phyloP scores from a whole-genome alignment of 2,888 invertebrate species.

The Ceriagrion tenellum region DNA sequence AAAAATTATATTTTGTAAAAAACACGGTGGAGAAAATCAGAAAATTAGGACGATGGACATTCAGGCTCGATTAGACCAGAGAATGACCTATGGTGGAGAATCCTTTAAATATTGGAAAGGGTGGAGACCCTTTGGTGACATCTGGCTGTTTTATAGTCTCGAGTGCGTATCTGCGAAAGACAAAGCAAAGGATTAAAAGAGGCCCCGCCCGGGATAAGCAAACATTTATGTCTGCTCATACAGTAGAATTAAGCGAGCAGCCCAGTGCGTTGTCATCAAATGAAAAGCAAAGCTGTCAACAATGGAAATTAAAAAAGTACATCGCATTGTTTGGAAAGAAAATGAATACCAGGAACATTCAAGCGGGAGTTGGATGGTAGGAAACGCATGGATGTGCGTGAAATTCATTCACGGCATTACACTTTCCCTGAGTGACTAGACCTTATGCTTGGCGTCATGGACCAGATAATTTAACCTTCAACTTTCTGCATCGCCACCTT shows the following conservation, averaged over 20 bases:
- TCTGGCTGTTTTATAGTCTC: not conserved
- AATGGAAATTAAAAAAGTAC: too few relatives aligned
- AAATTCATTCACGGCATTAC: not conserved
- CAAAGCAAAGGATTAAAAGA: not conserved
- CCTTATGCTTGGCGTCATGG: not conserved
- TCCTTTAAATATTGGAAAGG: too few relatives aligned
- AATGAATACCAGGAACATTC: not conserved
- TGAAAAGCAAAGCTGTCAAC: not conserved
- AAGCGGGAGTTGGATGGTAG: not conserved
- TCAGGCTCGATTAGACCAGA: too few relatives aligned
- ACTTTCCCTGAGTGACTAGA: not conserved
- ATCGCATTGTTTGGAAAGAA: not conserved
- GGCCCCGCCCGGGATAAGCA: not conserved
- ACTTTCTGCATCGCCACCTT: too few relatives aligned
- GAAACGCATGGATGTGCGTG: not conserved
- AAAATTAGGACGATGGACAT: too few relatives aligned
- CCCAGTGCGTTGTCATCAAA: not conserved
- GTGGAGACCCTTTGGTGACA: too few relatives aligned
- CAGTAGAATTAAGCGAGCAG: not conserved
- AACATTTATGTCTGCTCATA: not conserved
- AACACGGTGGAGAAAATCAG: too few relatives aligned
- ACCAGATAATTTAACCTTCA: too few relatives aligned
- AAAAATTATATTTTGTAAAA: too few relatives aligned
- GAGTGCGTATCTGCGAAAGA: not conserved
- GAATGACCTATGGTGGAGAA: too few relatives aligned